These are phyloP conservation scores for Pitangus sulphuratus DNA, from an alignment of 2,797 vertebrate species.

Conservation along the genomic window DNA sequence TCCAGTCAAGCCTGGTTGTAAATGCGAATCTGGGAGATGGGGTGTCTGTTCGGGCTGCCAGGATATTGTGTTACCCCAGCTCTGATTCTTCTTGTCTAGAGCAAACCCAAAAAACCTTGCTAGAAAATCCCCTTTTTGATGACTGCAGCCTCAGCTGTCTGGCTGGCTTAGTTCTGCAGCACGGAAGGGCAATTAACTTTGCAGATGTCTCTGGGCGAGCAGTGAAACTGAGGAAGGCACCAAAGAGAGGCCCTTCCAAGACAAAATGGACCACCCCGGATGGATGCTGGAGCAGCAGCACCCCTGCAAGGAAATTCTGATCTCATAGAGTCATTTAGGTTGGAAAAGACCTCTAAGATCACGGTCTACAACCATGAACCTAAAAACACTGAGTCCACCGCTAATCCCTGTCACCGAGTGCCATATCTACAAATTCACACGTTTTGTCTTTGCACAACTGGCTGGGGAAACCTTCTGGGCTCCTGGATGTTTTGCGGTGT, in stretches of 20 bases:
- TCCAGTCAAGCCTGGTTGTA: slow-evolving; percentile 6
- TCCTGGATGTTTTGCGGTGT: background rate
- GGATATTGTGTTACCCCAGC: background rate
- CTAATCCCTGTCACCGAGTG: background rate
- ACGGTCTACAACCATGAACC: background rate
- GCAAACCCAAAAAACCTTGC: background rate
- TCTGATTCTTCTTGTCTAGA: background rate
- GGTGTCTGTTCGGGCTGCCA: background rate
- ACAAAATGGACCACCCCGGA: background rate
- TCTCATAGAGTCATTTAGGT: background rate
- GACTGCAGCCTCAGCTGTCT: background rate
- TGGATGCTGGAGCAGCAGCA: background rate
- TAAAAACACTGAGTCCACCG: rapidly evolving
- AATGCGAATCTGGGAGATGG: background rate
- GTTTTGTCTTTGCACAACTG: background rate
- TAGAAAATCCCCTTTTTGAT: background rate
- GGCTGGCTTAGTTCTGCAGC: background rate
- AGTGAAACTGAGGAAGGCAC: background rate
- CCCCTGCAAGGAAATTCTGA: background rate
- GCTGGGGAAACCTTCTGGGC: background rate
- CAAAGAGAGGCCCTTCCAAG: background rate
- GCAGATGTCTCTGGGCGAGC: background rate
- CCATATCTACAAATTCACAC: rapidly evolving
- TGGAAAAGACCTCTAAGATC: background rate
- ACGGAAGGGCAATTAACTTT: background rate